A percentile compares a stretch with the other conserved stretches of the same genome.
phyloP scores from a whole-genome alignment of 1,140 invertebrate genomes.

The Kradibia gibbosae region DNA sequence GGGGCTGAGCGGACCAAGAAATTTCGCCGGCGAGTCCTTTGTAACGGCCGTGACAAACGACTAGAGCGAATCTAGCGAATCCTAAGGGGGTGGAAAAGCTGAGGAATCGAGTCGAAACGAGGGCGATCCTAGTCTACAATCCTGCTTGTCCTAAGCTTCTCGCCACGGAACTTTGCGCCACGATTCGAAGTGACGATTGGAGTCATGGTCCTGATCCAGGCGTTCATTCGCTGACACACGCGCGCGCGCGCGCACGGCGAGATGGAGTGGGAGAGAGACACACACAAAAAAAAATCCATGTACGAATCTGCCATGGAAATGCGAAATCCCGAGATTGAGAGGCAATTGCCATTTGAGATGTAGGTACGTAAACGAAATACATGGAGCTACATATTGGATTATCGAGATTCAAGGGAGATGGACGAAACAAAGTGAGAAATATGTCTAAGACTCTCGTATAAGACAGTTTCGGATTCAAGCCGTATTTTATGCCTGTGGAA shows the following conservation, averaged over 20 bases:
- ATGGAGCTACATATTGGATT: neutral
- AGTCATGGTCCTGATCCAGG: no score
- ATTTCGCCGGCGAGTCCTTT: slow-evolving; percentile 15
- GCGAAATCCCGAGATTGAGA: neutral
- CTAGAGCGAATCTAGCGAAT: neutral
- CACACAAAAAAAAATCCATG: neutral
- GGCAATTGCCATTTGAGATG: neutral
- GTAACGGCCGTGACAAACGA: slow-evolving; percentile 35
- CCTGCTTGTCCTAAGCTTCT: no score
- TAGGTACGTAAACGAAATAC: neutral
- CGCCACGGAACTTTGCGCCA: no score
- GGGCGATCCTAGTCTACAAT: no score
- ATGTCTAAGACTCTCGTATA: no score
- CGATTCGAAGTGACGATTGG: neutral
- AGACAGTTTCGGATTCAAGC: no score
- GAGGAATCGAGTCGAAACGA: no score
- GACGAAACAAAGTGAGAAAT: no score
- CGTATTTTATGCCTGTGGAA: no score
- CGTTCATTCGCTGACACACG: neutral
- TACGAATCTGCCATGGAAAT: neutral
- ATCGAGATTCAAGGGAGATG: neutral
- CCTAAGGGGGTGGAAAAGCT: no score
- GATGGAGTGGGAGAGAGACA: neutral
- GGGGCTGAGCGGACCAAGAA: slow-evolving; percentile 7
- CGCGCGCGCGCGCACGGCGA: no score